Conservation (phyloP, 2,113 vertebrate genomes). For the Clarias macrocephalus region DNA sequence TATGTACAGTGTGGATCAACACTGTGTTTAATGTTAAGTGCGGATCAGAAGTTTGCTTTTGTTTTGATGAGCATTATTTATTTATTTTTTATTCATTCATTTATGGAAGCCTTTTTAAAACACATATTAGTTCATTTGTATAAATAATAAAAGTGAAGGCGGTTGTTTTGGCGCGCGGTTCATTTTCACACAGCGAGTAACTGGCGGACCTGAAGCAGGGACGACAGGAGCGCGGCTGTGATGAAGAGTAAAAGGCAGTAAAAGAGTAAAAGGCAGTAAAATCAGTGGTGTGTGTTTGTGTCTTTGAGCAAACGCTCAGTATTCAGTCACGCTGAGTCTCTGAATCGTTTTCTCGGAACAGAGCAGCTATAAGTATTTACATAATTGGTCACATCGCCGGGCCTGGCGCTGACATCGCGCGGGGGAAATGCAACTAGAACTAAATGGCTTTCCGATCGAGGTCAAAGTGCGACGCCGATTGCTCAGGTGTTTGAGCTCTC, state of each 20-base stretch:
- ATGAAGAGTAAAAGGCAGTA: neutral
- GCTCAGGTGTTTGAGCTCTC: neutral
- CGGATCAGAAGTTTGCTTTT: no score
- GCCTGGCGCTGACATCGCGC: neutral
- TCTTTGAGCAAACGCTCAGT: neutral
- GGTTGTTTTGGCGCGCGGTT: neutral
- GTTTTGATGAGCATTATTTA: no score
- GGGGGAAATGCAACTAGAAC: neutral
- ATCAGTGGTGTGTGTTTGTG: neutral
- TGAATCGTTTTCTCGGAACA: neutral
- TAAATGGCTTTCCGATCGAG: neutral
- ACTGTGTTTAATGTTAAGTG: no score
- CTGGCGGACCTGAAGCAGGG: neutral
- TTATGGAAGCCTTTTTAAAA: no score
- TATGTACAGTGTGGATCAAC: no score
- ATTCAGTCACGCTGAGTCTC: neutral
- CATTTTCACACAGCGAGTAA: neutral
- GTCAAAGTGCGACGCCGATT: neutral
- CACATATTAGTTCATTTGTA: no score
- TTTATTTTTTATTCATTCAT: no score
- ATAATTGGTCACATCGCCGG: slow-evolving; percentile 1
- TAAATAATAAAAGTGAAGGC: no score
- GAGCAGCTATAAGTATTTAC: neutral
- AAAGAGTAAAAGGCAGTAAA: neutral
- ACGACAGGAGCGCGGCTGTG: neutral